Evolutionary conservation across 2,113 vertebrate genomes (phyloP).

Genomic region (Emydocephalus ijimae): DNA sequence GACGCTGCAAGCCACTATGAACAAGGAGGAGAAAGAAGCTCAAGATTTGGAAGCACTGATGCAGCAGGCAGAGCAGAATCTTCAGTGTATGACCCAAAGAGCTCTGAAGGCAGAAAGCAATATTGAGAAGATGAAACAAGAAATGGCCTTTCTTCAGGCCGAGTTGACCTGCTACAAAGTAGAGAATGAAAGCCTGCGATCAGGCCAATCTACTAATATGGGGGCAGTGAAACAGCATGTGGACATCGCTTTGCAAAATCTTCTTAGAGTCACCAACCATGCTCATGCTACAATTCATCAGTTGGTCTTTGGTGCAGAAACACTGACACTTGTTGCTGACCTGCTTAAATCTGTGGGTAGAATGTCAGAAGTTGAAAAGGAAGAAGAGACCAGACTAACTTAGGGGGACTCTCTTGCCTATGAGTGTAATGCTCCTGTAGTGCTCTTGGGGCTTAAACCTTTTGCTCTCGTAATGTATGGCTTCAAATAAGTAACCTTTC

Average conservation of each 20-base stretch:
- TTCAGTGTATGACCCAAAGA: constrained; percentile 76
- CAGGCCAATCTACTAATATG: constrained; percentile 56
- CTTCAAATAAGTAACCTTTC: not conserved
- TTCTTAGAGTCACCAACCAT: constrained; percentile 60
- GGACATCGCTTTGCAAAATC: constrained; percentile 69
- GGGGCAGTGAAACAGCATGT: constrained; percentile 67
- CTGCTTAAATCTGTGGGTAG: constrained; percentile 61
- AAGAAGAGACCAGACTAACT: constrained; percentile 9
- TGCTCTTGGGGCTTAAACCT: not conserved
- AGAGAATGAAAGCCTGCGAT: constrained; percentile 68
- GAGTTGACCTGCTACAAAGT: constrained; percentile 61
- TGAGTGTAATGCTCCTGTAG: not conserved
- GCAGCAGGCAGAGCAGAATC: constrained; percentile 70
- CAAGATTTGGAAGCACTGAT: constrained; percentile 72
- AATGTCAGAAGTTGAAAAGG: constrained; percentile 50
- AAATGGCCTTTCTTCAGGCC: constrained; percentile 73
- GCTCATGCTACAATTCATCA: constrained; percentile 66
- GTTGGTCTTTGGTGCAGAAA: constrained; percentile 38
- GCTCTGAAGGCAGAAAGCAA: constrained; percentile 73
- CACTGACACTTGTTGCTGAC: constrained; percentile 45
- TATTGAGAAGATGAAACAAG: constrained; percentile 68
- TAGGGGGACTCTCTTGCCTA: fast-evolving
- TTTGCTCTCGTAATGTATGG: not conserved
- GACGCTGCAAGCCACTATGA: constrained; percentile 66
- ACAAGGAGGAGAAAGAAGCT: constrained; percentile 69